A percentile compares a stretch with the other conserved stretches of the same genome.
These are phyloP conservation scores for Alviniconcha marisindica DNA, from an alignment of 1,140 invertebrate species.

Conservation along the genomic window DNA sequence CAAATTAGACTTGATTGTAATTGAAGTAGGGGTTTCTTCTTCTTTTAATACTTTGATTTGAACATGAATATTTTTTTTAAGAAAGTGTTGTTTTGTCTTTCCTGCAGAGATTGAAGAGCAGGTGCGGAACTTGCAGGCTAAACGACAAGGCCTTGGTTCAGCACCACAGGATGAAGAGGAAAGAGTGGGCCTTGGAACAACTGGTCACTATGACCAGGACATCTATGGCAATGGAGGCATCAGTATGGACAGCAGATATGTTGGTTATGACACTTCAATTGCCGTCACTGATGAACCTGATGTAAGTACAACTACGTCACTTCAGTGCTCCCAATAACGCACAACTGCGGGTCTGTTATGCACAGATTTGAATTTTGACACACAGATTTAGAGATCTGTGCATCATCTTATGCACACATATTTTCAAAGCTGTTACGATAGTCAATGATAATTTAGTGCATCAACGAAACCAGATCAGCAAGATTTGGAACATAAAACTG, in stretches of 20 bases:
- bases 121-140: constrained; percentile 91
- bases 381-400: too few relatives aligned
- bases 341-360: too few relatives aligned
- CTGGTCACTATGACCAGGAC: constrained; percentile 91
- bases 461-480: too few relatives aligned
- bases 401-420: too few relatives aligned
- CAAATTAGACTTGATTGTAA: too few relatives aligned
- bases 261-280: constrained; percentile 97
- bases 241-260: constrained; percentile 87
- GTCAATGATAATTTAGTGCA: too few relatives aligned
- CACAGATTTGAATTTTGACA: too few relatives aligned
- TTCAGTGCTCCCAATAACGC: too few relatives aligned
- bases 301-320: too few relatives aligned
- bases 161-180: constrained; percentile 79
- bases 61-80: not conserved
- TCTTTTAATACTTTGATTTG: not conserved
- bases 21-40: not conserved
- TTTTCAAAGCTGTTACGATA: too few relatives aligned
- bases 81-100: not conserved
- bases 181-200: constrained; percentile 91
- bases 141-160: constrained; percentile 83
- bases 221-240: constrained; percentile 85
- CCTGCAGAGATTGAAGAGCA: constrained; percentile 94
- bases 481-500: too few relatives aligned
- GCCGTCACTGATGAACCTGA: constrained; percentile 94